phyloP scores from a whole-genome alignment of 2,113 vertebrate species.

The Chaetops frenatus region DNA sequence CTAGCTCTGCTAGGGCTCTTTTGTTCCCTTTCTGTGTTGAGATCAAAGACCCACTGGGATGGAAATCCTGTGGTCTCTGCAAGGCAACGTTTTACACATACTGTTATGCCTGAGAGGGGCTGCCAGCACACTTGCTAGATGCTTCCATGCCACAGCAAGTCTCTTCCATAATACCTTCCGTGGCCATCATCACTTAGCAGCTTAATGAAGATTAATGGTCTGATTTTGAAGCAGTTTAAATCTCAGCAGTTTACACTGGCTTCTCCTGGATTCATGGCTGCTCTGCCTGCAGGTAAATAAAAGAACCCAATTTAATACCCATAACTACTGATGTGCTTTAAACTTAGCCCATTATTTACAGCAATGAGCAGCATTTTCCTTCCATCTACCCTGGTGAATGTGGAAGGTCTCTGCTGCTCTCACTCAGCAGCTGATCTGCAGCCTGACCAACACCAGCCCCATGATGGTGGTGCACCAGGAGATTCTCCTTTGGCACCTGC shows the following conservation, averaged over 20 bases:
- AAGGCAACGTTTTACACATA: not conserved
- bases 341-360: not conserved
- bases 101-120: not conserved
- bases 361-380: not conserved
- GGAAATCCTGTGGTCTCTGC: not conserved
- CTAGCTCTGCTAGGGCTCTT: not conserved
- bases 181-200: not conserved
- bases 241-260: not conserved
- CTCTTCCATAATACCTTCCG: not conserved
- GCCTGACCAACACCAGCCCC: rapidly evolving
- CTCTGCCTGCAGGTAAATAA: not conserved
- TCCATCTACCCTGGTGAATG: rapidly evolving
- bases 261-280: rapidly evolving
- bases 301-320: not conserved
- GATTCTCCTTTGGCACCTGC: not conserved
- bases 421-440: not conserved
- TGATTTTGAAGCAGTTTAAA: not conserved
- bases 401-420: not conserved
- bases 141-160: not conserved
- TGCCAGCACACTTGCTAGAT: not conserved
- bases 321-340: not conserved
- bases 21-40: not conserved
- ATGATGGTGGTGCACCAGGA: rapidly evolving
- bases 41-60: not conserved
- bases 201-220: not conserved